Evolutionary conservation across 1,140 invertebrate species (phyloP).

Genomic region (Halictus rubicundus): DNA sequence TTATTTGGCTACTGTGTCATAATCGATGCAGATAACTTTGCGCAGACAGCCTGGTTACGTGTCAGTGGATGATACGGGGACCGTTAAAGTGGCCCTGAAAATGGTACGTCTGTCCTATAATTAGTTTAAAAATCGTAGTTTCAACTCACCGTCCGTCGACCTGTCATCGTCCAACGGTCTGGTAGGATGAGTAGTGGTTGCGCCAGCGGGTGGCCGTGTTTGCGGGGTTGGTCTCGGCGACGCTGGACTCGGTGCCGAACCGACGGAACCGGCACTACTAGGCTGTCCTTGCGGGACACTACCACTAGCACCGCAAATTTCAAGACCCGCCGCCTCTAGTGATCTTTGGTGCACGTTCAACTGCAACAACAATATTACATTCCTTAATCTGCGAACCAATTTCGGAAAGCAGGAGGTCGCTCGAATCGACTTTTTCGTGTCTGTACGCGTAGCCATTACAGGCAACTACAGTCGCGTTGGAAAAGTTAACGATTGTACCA

Average conservation of each 20-base stretch:
- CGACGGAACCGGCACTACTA: slow-evolving; percentile 78
- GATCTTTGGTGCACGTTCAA: slow-evolving; percentile 79
- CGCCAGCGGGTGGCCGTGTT: slow-evolving; percentile 73
- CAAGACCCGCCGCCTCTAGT: slow-evolving; percentile 76
- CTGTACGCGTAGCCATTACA: no score
- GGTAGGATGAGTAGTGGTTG: slow-evolving; percentile 77
- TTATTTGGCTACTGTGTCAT: no score
- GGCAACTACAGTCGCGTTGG: no score
- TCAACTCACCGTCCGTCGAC: slow-evolving; percentile 76
- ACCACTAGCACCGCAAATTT: slow-evolving; percentile 75
- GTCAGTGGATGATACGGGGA: no score
- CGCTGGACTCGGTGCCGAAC: slow-evolving; percentile 78
- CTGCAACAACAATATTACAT: slow-evolving; percentile 62
- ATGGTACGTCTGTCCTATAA: no score
- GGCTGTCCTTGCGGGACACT: slow-evolving; percentile 79
- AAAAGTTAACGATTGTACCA: no score
- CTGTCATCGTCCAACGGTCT: slow-evolving; percentile 78
- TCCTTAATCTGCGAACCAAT: neutral
- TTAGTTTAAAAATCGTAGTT: neutral
- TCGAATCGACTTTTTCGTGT: no score
- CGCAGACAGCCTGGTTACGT: no score
- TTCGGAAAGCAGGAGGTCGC: no score
- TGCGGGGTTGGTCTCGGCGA: slow-evolving; percentile 78
- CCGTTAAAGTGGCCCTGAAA: no score
- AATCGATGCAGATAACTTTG: no score